These are phyloP conservation scores for Alentia gelatinosa DNA, from an alignment of 2,888 invertebrate genomes.

Conservation along the genomic window DNA sequence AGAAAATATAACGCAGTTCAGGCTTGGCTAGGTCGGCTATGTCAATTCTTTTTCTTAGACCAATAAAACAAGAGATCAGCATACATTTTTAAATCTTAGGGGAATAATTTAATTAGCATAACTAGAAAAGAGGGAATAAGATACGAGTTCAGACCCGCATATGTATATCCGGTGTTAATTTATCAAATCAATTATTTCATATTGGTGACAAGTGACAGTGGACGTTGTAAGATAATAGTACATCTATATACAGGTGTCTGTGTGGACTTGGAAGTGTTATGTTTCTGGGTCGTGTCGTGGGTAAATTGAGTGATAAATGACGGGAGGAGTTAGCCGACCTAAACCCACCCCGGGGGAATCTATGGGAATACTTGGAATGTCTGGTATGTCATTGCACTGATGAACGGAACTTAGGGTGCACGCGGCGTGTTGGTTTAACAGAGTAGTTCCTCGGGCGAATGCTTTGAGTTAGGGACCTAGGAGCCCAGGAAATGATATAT, in stretches of 20 bases:
- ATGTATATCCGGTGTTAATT: too few relatives aligned
- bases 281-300: not conserved
- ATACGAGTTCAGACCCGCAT: too few relatives aligned
- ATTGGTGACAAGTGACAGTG: too few relatives aligned
- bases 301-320: not conserved
- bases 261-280: not conserved
- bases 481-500: too few relatives aligned
- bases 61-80: too few relatives aligned
- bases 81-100: too few relatives aligned
- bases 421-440: not conserved
- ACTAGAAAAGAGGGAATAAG: too few relatives aligned
- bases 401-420: not conserved
- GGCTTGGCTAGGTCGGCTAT: too few relatives aligned
- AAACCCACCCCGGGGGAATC: not conserved
- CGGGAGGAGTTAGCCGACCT: not conserved
- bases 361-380: not conserved
- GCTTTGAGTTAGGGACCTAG: not conserved
- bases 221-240: too few relatives aligned
- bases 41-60: too few relatives aligned
- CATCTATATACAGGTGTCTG: not conserved
- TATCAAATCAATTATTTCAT: too few relatives aligned
- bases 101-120: too few relatives aligned
- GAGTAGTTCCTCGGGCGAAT: not conserved
- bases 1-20: not conserved
- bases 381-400: not conserved